Evolutionary conservation across 2,113 vertebrate species (phyloP).

Genomic region (Recurvirostra avosetta): DNA sequence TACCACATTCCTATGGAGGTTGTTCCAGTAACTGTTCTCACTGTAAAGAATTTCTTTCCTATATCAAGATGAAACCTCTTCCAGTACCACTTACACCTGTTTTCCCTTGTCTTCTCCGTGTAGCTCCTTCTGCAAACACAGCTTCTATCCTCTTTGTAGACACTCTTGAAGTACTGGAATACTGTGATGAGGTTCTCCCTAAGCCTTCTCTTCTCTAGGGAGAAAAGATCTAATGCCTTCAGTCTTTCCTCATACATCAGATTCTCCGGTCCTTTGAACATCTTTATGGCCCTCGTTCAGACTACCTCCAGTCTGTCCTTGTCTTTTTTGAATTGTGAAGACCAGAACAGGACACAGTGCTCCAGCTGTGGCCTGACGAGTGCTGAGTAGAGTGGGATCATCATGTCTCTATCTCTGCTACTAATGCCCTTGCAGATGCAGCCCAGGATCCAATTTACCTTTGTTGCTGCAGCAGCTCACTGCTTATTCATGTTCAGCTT

Average conservation of each 20-base stretch:
- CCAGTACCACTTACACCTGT: neutral
- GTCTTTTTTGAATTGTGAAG: neutral
- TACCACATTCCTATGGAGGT: accelerated
- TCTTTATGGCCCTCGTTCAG: neutral
- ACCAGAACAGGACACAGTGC: neutral
- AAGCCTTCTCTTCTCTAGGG: neutral
- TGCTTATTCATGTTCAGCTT: neutral
- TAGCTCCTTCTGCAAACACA: neutral
- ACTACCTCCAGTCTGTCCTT: neutral
- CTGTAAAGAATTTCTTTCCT: neutral
- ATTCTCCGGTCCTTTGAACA: neutral
- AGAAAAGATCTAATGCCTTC: neutral
- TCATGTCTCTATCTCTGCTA: neutral
- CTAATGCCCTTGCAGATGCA: neutral
- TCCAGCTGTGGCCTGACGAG: neutral
- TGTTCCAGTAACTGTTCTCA: neutral
- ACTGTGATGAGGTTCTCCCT: neutral
- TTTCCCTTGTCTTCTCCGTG: neutral
- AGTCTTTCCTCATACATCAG: neutral
- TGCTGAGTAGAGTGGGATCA: neutral
- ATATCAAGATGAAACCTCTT: neutral
- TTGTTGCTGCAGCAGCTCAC: accelerated
- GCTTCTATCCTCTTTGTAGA: neutral
- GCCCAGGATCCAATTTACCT: neutral
- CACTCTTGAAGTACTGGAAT: neutral